A percentile compares a stretch with the other conserved stretches of the same genome.
Conservation (phyloP, 2,113 vertebrate species). For the Circaetus gallicus region DNA sequence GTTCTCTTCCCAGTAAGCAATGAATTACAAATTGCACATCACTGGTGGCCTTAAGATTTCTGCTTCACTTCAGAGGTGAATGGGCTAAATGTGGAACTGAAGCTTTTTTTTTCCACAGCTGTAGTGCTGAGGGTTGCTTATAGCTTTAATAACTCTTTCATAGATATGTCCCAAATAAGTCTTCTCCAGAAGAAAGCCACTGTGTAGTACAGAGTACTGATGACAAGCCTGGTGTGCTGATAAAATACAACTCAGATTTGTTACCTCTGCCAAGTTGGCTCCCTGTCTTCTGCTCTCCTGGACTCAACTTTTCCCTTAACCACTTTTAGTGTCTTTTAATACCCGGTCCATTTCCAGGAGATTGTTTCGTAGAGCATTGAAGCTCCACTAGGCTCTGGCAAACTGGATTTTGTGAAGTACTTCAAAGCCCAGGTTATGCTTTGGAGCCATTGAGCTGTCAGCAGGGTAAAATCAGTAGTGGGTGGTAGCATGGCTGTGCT, state of each 20-base stretch:
- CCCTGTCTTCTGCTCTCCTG: neutral
- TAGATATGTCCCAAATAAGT: neutral
- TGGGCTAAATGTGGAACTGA: neutral
- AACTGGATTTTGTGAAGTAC: neutral
- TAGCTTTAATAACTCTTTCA: neutral
- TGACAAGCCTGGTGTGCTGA: neutral
- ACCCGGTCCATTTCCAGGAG: neutral
- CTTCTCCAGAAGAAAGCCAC: neutral
- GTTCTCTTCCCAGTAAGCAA: neutral
- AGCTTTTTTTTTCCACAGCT: neutral
- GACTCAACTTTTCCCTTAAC: neutral
- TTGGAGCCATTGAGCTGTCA: neutral
- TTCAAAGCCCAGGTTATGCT: neutral
- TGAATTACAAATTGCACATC: neutral
- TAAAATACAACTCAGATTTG: neutral
- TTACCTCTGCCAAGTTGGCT: slow-evolving; percentile 18
- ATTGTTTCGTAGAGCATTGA: neutral
- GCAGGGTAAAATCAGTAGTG: neutral
- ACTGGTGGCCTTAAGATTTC: neutral
- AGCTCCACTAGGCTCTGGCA: neutral
- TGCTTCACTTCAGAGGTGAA: neutral
- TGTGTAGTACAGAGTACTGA: neutral
- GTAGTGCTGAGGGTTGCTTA: neutral
- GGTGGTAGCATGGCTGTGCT: neutral
- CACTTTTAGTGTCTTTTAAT: neutral